A percentile compares a stretch with the other conserved stretches of the same genome.
phyloP scores from a whole-genome alignment of 2,797 vertebrate species.

The Sitta carolinensis region DNA sequence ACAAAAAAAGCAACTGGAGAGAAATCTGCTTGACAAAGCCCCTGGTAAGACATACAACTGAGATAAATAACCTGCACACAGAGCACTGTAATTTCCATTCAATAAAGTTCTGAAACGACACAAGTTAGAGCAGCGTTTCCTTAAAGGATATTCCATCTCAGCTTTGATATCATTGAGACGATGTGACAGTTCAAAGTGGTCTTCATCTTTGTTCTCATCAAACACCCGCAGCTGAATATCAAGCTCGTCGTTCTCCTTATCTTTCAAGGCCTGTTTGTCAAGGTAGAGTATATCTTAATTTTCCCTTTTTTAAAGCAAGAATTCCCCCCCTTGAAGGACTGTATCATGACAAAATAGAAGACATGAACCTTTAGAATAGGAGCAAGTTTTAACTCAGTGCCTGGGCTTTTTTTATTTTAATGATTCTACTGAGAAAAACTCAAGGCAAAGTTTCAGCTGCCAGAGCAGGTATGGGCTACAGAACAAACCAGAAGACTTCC shows the following conservation, averaged over 20 bases:
- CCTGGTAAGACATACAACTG: not conserved
- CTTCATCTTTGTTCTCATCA: slow-evolving; percentile 98
- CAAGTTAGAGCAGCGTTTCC: not conserved
- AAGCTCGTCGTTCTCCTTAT: slow-evolving; percentile 92
- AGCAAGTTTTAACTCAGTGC: not conserved
- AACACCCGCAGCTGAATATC: slow-evolving; percentile 99
- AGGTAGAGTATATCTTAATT: slow-evolving; percentile 26
- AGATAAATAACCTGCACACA: not conserved
- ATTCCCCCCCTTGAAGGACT: not conserved
- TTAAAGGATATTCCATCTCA: slow-evolving; percentile 99
- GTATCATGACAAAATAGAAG: not conserved
- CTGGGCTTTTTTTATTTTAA: not conserved
- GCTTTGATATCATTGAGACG: slow-evolving; percentile 93
- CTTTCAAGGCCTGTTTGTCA: slow-evolving; percentile 87
- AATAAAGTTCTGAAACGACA: not conserved
- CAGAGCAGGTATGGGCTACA: not conserved
- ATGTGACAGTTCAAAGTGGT: slow-evolving; percentile 93
- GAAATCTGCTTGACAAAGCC: not conserved
- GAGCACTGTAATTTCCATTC: not conserved
- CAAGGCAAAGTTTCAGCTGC: not conserved
- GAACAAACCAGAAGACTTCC: not conserved
- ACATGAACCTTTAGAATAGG: not conserved
- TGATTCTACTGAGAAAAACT: not conserved
- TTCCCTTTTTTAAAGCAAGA: not conserved
- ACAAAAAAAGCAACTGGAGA: not conserved